These are phyloP conservation scores for Lethocerus indicus DNA, from an alignment of 1,140 invertebrate species.

Conservation along the genomic window DNA sequence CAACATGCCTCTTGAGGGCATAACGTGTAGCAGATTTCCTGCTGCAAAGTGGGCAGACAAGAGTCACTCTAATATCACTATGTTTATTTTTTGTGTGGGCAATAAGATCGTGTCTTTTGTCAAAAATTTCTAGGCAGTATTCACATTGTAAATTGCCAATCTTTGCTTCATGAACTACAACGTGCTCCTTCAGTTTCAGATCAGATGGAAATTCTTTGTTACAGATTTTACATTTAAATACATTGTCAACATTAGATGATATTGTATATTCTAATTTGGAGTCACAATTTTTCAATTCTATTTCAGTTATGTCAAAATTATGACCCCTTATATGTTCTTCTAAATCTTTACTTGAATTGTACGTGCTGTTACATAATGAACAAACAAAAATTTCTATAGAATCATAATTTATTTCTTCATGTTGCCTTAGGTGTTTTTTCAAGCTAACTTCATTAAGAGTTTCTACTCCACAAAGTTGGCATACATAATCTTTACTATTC, in stretches of 20 bases:
- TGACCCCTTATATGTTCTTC: background rate
- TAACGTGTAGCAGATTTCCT: conserved; percentile 33
- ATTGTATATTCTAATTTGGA: too few relatives aligned
- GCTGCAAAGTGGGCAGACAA: conserved; percentile 26
- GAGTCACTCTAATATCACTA: background rate
- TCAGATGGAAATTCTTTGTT: conserved; percentile 1
- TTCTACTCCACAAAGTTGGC: too few relatives aligned
- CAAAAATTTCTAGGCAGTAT: conserved; percentile 16
- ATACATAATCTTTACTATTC: too few relatives aligned
- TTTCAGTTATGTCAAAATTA: background rate
- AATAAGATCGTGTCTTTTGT: background rate
- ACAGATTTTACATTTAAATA: background rate
- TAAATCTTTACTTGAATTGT: background rate
- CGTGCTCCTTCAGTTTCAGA: background rate
- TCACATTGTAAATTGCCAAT: background rate
- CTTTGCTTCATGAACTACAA: background rate
- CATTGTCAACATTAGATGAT: too few relatives aligned
- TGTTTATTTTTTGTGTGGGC: background rate
- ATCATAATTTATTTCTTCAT: too few relatives aligned
- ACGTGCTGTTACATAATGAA: background rate
- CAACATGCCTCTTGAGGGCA: conserved; percentile 28
- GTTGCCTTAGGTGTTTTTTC: too few relatives aligned
- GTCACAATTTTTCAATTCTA: too few relatives aligned
- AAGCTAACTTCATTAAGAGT: too few relatives aligned
- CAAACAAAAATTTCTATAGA: background rate